These are phyloP conservation scores for Riparia riparia DNA, from an alignment of 2,113 vertebrate species.

Conservation along the genomic window DNA sequence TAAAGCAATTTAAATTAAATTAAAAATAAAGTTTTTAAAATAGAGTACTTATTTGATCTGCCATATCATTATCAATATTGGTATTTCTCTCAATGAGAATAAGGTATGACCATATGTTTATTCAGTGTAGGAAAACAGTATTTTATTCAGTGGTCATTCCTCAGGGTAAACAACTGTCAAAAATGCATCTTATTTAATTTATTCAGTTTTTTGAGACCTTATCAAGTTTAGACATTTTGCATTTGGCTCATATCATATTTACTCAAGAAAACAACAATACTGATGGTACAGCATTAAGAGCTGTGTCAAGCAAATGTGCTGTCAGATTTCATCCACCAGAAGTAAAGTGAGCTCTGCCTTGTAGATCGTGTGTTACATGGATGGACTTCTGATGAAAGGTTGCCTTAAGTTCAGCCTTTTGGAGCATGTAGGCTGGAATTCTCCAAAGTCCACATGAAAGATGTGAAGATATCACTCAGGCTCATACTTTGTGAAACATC, in stretches of 20 bases:
- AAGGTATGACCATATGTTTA: neutral
- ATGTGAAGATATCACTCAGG: constrained; percentile 10
- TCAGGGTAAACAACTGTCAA: neutral
- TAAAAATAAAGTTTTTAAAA: neutral
- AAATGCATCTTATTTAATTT: neutral
- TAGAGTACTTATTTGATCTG: neutral
- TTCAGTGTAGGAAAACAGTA: neutral
- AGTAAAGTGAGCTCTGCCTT: neutral
- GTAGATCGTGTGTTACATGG: neutral
- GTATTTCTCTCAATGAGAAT: neutral
- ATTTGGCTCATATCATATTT: neutral
- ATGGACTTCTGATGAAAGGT: constrained; percentile 32
- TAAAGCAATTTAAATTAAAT: neutral
- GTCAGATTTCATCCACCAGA: constrained; percentile 37
- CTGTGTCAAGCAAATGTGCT: neutral
- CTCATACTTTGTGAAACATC: constrained; percentile 46
- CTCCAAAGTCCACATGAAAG: constrained; percentile 62
- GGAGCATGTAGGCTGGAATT: constrained; percentile 46
- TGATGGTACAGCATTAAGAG: neutral
- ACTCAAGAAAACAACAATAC: neutral
- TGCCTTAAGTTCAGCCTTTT: constrained; percentile 40
- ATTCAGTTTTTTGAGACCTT: neutral
- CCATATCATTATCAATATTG: neutral
- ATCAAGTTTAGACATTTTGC: neutral
- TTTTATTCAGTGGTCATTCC: neutral